Evolutionary conservation across 2,888 invertebrate species (phyloP), one percentile per base, ranked within the genome.

Genomic region (Dryocosmus kuriphilus): DNA sequence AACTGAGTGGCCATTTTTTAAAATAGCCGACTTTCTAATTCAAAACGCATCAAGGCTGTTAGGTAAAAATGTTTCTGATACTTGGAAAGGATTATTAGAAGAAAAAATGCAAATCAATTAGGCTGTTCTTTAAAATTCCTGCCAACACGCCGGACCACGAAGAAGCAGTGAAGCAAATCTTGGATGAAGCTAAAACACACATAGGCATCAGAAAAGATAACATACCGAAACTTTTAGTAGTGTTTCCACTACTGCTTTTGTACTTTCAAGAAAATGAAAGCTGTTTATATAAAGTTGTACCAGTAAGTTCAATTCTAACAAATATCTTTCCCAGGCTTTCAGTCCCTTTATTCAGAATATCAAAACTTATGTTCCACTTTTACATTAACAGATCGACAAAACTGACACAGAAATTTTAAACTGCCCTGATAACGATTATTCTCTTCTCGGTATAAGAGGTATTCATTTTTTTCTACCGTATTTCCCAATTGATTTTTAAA

Each of bases 1-100:
- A 14, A 46, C 24, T 32, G 67, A 77, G 2, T 81, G 81, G 81
- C 78, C 79, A 67, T 79, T 76, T 78, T 46, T 81, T 19, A 76
- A 62, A 55, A 62, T 73, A 11, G 8, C 32, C 9, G 16, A 74
- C n/a, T 74, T 11, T 76, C 19, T 79, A 0, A 61, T 79, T 16
- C 14, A 73, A 14, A 77, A 79, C 57, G 46, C 16, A 19, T 65
- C 65, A 27, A 63, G 32, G 32, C 62, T 79, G 7, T 19, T 79
- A 3, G 77, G 76, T 0, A 81, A 79, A 74, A 57, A 76, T 24
- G 30, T 79, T 38, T 9, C 0, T 11, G 24, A 77, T 2, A 41
- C 19, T 38, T 80, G 78, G 77, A 46, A 38, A 5, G 32, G 65
- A 22, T 63, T 75, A n/a, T 41, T 74, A 8, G 32, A 61, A 22